phyloP scores from a whole-genome alignment of 64 coral and sea anemone species.

The Montipora cactus region DNA sequence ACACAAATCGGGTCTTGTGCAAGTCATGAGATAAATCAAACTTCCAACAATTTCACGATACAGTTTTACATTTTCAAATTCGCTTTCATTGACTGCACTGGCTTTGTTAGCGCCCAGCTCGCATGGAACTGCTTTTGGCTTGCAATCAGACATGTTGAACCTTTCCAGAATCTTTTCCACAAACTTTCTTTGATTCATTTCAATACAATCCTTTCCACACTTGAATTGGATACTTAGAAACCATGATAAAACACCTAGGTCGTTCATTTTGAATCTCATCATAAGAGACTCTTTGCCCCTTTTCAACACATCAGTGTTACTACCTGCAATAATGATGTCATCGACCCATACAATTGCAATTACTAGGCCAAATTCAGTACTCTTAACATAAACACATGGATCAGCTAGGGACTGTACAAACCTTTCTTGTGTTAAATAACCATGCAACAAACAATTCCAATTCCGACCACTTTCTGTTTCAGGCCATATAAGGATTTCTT shows the following conservation, averaged over 20 bases:
- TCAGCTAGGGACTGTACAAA: no score
- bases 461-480: no score
- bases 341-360: constrained; percentile 68
- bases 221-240: no score
- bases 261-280: neutral
- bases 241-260: neutral
- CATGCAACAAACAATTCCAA: no score
- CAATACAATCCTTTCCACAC: no score
- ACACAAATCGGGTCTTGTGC: constrained; percentile 66
- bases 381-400: neutral
- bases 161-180: constrained; percentile 41
- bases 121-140: constrained; percentile 68
- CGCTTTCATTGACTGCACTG: neutral
- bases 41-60: constrained; percentile 58
- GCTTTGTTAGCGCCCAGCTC: constrained; percentile 37
- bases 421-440: no score
- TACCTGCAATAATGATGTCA: constrained; percentile 54
- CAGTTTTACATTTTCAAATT: constrained; percentile 17
- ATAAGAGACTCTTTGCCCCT: neutral
- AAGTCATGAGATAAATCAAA: constrained; percentile 60
- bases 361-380: constrained; percentile 6
- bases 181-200: no score
- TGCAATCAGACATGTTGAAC: constrained; percentile 66
- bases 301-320: constrained; percentile 26
- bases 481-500: no score